Evolutionary conservation across 35 echinoderm and acorn worm species (phyloP).

Genomic region (Anneissia japonica): DNA sequence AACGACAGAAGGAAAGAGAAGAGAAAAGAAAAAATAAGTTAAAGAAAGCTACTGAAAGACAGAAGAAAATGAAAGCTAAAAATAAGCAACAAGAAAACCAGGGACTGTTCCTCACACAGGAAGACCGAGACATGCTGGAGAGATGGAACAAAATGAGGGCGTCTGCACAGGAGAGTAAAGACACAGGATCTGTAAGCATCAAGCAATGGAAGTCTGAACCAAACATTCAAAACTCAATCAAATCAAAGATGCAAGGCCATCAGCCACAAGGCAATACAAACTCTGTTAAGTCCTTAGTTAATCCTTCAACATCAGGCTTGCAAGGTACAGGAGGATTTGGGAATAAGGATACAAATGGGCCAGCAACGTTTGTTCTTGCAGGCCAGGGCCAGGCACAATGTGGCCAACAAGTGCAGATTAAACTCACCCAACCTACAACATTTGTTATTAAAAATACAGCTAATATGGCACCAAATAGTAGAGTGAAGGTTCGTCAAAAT

Average conservation of each 20-base stretch:
- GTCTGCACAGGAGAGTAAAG: neutral
- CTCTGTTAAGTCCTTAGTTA: neutral
- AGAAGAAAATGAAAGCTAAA: conserved; percentile 58
- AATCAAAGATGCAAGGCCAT: neutral
- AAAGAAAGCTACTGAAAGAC: conserved; percentile 57
- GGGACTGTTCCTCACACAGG: conserved; percentile 47
- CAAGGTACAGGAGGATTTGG: neutral
- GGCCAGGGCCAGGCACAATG: neutral
- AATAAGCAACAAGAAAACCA: conserved; percentile 31
- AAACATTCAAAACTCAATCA: neutral
- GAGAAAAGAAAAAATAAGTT: conserved; percentile 74
- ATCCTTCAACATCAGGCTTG: neutral
- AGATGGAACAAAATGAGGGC: conserved; percentile 88
- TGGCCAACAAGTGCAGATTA: neutral
- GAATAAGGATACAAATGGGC: neutral
- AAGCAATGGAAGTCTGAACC: neutral
- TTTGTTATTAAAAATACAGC: neutral
- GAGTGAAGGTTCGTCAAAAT: neutral
- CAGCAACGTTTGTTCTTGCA: neutral
- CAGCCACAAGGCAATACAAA: neutral
- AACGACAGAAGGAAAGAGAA: conserved; percentile 84
- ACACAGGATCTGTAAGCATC: neutral
- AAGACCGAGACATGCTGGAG: conserved; percentile 78
- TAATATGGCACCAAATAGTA: neutral
- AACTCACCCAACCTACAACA: neutral